Evolutionary conservation across 2,113 vertebrate genomes (phyloP).

Genomic region (Cathartes aura): DNA sequence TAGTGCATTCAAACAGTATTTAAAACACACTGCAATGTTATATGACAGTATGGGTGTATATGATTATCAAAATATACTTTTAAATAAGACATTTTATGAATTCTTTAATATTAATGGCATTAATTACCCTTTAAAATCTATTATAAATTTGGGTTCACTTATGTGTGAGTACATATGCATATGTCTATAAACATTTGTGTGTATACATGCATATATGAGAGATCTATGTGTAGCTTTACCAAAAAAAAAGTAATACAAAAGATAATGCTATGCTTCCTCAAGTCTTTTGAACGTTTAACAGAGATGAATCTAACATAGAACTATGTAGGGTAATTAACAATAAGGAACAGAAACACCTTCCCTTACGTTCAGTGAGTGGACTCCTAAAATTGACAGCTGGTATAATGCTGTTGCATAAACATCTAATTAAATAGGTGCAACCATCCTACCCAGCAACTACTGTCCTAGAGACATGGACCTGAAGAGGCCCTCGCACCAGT

Average conservation of each 20-base stretch:
- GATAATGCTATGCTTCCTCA: background rate
- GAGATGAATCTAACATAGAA: background rate
- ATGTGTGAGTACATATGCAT: background rate
- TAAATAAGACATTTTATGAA: background rate
- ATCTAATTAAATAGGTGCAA: background rate
- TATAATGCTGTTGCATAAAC: background rate
- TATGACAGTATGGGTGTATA: background rate
- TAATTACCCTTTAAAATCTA: background rate
- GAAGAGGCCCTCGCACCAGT: fast-evolving
- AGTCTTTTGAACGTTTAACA: background rate
- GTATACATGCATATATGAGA: background rate
- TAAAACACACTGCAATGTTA: background rate
- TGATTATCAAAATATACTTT: background rate
- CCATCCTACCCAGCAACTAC: background rate
- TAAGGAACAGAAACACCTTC: background rate
- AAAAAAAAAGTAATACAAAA: background rate
- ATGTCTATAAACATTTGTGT: background rate
- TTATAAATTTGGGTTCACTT: background rate
- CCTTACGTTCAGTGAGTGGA: background rate
- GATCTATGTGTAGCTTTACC: background rate
- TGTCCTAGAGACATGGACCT: too few relatives aligned
- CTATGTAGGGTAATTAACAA: background rate
- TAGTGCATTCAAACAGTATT: background rate
- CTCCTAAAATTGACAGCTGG: background rate
- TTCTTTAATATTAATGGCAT: background rate